These are phyloP conservation scores for Acrobeloides nanus DNA, from an alignment of 2,888 invertebrate genomes.

Conservation along the genomic window DNA sequence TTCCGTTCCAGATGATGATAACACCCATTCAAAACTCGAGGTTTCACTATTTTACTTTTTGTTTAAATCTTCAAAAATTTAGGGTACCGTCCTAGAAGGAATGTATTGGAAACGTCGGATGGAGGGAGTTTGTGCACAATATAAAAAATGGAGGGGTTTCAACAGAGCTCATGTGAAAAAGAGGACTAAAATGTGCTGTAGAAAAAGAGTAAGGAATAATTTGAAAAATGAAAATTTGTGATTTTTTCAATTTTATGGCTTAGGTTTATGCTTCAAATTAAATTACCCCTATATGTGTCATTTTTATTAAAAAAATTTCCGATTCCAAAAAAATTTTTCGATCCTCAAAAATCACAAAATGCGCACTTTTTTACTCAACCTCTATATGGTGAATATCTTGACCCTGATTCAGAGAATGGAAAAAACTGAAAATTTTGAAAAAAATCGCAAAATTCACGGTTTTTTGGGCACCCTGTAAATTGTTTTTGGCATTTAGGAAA, in stretches of 20 bases:
- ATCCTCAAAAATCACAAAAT: too few relatives aligned
- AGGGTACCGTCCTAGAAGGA: constrained; percentile 95
- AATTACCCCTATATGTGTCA: too few relatives aligned
- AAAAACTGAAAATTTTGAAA: too few relatives aligned
- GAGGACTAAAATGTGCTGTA: constrained; percentile 24
- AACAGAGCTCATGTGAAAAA: constrained; percentile 19
- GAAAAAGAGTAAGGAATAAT: constrained; percentile 28
- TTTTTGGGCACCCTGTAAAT: too few relatives aligned
- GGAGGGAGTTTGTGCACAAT: constrained; percentile 92
- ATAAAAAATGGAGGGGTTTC: constrained; percentile 95
- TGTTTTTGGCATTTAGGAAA: constrained; percentile 10
- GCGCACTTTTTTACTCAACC: too few relatives aligned
- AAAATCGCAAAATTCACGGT: too few relatives aligned
- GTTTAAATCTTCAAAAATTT: constrained; percentile 8
- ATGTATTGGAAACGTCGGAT: constrained; percentile 98
- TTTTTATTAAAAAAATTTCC: neutral
- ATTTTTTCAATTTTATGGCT: constrained; percentile 4
- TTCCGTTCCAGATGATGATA: constrained; percentile 53
- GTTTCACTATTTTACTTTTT: constrained; percentile 19
- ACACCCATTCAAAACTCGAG: constrained; percentile 49
- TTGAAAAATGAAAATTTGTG: neutral
- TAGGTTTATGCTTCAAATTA: too few relatives aligned
- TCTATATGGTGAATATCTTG: too few relatives aligned
- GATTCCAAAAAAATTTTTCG: neutral
- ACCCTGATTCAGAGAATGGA: too few relatives aligned